Percentiles rank a stretch among this genome's conserved stretches.
Conservation (phyloP, 2,113 vertebrate genomes). For the Ia io region DNA sequence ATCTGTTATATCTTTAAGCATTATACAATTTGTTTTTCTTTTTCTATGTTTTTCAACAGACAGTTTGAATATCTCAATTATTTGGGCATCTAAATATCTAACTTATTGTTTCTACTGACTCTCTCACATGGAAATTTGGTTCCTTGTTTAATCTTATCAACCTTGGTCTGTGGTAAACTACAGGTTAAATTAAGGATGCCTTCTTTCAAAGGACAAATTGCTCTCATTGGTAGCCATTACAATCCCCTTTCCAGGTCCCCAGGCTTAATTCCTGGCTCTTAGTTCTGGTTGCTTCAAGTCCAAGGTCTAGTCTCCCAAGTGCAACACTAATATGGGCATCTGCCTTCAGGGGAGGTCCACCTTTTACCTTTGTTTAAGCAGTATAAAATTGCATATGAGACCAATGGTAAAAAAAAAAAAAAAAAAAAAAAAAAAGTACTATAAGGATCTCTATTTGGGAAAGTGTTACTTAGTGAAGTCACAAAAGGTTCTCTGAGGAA, state of each 20-base stretch:
- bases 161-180: background rate
- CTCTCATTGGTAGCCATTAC: background rate
- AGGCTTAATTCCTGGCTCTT: background rate
- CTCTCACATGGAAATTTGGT: background rate
- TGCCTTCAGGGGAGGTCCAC: background rate
- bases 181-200: background rate
- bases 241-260: background rate
- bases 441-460: background rate
- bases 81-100: background rate
- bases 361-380: background rate
- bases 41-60: background rate
- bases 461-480: background rate
- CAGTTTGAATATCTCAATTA: background rate
- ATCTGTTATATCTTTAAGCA: background rate
- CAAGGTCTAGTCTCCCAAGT: background rate
- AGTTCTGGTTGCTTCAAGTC: background rate
- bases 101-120: background rate
- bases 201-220: background rate
- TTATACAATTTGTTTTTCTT: background rate
- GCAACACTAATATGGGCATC: background rate
- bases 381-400: background rate
- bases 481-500: background rate
- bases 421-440: background rate
- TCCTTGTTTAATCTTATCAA: background rate
- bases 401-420: too few relatives aligned